Conservation (phyloP, 2,888 invertebrate genomes). For the Punctoribates punctum region DNA sequence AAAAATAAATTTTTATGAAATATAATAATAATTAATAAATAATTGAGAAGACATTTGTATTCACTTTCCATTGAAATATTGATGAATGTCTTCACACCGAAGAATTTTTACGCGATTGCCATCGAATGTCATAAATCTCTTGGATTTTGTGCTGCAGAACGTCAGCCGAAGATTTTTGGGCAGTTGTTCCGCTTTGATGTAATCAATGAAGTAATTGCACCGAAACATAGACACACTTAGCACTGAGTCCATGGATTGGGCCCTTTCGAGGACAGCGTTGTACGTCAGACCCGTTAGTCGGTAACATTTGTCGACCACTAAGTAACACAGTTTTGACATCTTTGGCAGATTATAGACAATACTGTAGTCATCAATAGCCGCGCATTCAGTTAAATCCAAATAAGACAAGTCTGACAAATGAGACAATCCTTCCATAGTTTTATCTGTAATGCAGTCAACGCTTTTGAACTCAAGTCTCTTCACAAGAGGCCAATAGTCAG, state of each 20-base stretch:
- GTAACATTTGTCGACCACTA: constrained; percentile 13
- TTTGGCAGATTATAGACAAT: neutral
- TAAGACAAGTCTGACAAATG: neutral
- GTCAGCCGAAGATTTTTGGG: neutral
- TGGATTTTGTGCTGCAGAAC: neutral
- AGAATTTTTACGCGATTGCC: neutral
- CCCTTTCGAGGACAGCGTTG: neutral
- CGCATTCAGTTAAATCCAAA: neutral
- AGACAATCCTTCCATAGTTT: neutral
- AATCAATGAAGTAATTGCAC: neutral
- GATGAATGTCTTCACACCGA: neutral
- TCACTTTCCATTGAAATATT: neutral
- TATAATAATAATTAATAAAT: too few species aligned
- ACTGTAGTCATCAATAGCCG: neutral
- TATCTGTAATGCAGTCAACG: neutral
- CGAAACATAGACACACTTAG: neutral
- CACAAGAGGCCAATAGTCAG: neutral
- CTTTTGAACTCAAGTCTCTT: neutral
- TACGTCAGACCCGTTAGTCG: neutral
- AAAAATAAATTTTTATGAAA: too few species aligned
- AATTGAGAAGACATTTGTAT: neutral
- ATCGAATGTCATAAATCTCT: neutral
- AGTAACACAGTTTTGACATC: neutral
- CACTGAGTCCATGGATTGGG: neutral
- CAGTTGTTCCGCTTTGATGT: neutral